Evolutionary conservation across 2,888 invertebrate species (phyloP), one percentile per base, ranked within the genome.

Genomic region (Pyrocoelia pectoralis): DNA sequence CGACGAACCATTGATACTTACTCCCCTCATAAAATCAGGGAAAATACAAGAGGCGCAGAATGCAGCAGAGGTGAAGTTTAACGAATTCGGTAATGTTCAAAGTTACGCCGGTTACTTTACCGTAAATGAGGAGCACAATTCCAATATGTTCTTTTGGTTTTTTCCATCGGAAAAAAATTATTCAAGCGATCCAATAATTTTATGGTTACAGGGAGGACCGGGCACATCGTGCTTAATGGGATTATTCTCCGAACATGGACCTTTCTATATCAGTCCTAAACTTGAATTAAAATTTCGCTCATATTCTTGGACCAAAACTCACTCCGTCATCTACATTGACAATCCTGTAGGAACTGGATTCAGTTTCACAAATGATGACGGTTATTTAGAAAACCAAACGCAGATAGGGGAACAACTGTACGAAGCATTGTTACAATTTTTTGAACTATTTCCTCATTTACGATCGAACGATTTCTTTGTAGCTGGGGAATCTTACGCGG

Each of bases 301-400:
- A 68, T 88, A 88, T 68, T 87, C 89, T 12, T 95, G 95, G 95
- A 89, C 88, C 60, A 81, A 85, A 18, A 87, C 86, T 5, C 91
- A 91, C 75, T 89, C 90, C 70, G 78, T 95, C 41, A 84, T 95
- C 51, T 95, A 92, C 76, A 89, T 95, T 56, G 95, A 95, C 76
- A 95, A 94, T 78, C 95, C 95, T 0, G 95, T 93, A 0, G 94
- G 94, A 1, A 91, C 93, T 1, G 95, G 95, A 0, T 95, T 90
- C 77, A 94, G 94, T 79, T 95, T 93, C 73, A 93, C 95, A 0
- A 80, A 86, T 58, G 87, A 89, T n/a, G 84, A 78, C 53, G 94
- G 94, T 0, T 94, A 90, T 79, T 90, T 90, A 6, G 86, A 80
- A 0, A 88, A 91, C 76, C 88, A 94, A 78, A 86, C 84, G 0